Base-by-base conservation (phyloP, 2,113 vertebrate species). In the Rhabdomys dilectus region DNA sequence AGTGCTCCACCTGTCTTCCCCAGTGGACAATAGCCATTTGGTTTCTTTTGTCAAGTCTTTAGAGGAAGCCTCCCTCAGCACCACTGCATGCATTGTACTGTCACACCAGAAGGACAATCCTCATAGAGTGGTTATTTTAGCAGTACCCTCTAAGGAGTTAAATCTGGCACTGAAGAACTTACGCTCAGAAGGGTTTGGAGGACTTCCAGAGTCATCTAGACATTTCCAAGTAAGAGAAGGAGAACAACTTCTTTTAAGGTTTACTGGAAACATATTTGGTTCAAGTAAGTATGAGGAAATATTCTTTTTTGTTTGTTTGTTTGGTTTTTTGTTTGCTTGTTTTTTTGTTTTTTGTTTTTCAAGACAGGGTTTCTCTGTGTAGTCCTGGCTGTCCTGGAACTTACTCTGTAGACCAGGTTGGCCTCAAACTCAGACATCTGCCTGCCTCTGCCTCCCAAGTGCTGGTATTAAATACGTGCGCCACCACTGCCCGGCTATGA, bases 241-340 rank as follows among this genome's bases (percentile, higher is more conserved):
- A 96, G 99, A 99, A 9, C 99, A 99, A 93, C 98, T 99, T 80
- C 96, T 99, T 89, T 98, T 99, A 48, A 98, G 77, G 31, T 99
- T 99, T 98, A 98, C 93, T 48, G 99, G 99, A 97, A 99, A 99
- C 97, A 99, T 99, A 97, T 98, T 98, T 95, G 99, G 98, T 81
- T 98, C 98, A 97, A 99, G 99, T 99, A 98, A 97, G 97, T 97
- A 84, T 34, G 68, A 93, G 68, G 56, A 78, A 73, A 60, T 88
- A 56, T 73, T 91, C 84, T 95, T 12, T n/a, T n/a, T n/a, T n/a
- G n/a, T n/a, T n/a, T n/a, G n/a, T n/a, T n/a, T n/a, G n/a, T n/a
- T n/a, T n/a, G n/a, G n/a, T n/a, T n/a, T n/a, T n/a, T n/a, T n/a
- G n/a, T n/a, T n/a, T n/a, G n/a, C n/a, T n/a, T n/a, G n/a, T n/a